Evolutionary conservation across 2,888 invertebrate genomes (phyloP).

Genomic region (Drosophila tanythrix): DNA sequence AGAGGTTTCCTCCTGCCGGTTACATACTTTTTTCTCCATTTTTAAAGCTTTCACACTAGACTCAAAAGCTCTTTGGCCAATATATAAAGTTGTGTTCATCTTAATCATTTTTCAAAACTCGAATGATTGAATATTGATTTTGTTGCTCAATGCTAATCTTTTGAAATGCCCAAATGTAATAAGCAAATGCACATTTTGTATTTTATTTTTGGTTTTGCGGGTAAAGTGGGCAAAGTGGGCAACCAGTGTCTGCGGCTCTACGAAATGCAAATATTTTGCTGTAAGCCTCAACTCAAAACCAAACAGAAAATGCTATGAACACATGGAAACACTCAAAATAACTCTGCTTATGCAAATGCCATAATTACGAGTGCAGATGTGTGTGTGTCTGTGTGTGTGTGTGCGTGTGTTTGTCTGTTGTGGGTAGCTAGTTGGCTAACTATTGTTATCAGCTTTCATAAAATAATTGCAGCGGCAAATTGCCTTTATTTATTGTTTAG

Average conservation of each 20-base stretch:
- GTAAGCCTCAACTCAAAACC: conserved; percentile 3
- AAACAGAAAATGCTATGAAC: conserved; percentile 25
- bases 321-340: conserved; percentile 34
- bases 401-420: conserved; percentile 20
- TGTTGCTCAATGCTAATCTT: not conserved
- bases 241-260: conserved; percentile 23
- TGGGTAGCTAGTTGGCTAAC: conserved; percentile 52
- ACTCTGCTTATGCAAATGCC: conserved; percentile 7
- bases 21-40: not conserved
- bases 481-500: conserved; percentile 75
- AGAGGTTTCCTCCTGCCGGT: not conserved
- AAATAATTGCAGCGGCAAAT: conserved; percentile 78
- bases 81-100: not conserved
- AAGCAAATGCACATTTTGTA: conserved; percentile 13
- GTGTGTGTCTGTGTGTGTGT: conserved; percentile 3
- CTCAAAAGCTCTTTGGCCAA: not conserved
- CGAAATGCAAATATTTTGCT: conserved; percentile 23
- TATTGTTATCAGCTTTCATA: conserved; percentile 75
- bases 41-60: too few relatives aligned
- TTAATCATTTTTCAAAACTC: not conserved
- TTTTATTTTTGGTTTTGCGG: conserved; percentile 27
- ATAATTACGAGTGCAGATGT: conserved; percentile 3
- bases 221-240: conserved; percentile 14
- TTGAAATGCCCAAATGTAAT: not conserved
- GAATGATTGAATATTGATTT: not conserved